These are phyloP conservation scores for Rosalia funebris DNA, from an alignment of 2,888 invertebrate species.

Conservation along the genomic window DNA sequence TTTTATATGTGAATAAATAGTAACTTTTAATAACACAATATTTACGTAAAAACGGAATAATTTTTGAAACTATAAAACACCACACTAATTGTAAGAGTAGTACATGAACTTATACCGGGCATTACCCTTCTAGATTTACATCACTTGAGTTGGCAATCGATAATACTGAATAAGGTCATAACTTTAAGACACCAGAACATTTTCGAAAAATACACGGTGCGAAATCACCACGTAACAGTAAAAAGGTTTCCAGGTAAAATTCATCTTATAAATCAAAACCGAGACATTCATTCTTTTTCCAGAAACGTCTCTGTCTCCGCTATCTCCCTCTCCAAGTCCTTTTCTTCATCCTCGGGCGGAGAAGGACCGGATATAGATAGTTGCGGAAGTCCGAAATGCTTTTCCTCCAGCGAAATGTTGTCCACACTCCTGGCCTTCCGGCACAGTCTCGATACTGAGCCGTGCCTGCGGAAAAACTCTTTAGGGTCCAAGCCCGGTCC, in stretches of 20 bases:
- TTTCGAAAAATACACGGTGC: not conserved
- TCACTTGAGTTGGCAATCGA: too few relatives aligned
- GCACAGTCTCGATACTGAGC: slow-evolving; percentile 81
- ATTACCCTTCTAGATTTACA: too few relatives aligned
- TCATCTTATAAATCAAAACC: not conserved
- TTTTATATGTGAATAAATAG: too few relatives aligned
- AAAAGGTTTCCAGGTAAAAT: not conserved
- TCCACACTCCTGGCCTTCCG: slow-evolving; percentile 82
- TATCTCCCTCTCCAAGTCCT: slow-evolving; percentile 27
- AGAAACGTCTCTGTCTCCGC: slow-evolving; percentile 38
- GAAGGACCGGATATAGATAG: slow-evolving; percentile 74
- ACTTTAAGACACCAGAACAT: not conserved
- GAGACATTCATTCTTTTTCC: slow-evolving; percentile 30
- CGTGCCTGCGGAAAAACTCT: slow-evolving; percentile 82
- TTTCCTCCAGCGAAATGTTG: slow-evolving; percentile 71
- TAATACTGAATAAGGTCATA: too few relatives aligned
- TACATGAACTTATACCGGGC: too few relatives aligned
- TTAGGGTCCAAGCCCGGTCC: slow-evolving; percentile 81
- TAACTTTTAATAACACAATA: too few relatives aligned
- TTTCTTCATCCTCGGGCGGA: slow-evolving; percentile 45
- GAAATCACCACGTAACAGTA: not conserved
- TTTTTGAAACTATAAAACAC: too few relatives aligned
- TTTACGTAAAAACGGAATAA: too few relatives aligned
- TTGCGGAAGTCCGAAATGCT: slow-evolving; percentile 74
- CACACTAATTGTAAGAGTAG: too few relatives aligned